Evolutionary conservation across 2,888 invertebrate genomes (phyloP).

Genomic region (Dolichopus griseipennis): DNA sequence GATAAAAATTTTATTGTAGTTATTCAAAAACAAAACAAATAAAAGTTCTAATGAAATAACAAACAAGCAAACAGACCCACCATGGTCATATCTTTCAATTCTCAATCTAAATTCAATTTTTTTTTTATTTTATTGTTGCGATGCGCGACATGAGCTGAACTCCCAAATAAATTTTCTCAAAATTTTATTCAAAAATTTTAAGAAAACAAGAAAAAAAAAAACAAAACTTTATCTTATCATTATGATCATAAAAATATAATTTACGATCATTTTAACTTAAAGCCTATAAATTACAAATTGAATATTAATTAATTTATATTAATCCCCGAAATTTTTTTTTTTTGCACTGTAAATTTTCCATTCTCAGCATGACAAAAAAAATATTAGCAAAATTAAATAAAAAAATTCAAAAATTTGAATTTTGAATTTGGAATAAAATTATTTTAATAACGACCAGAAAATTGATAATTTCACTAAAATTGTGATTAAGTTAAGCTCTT

Average conservation of each 20-base stretch:
- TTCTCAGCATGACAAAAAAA: neutral
- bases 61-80: too few species aligned
- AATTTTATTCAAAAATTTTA: too few species aligned
- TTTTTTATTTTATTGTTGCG: neutral
- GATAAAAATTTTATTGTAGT: too few species aligned
- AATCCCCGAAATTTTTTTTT: neutral
- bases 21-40: too few species aligned
- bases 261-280: neutral
- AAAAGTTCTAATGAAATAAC: too few species aligned
- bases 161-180: too few species aligned
- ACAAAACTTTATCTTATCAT: too few species aligned
- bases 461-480: neutral
- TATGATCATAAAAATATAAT: neutral
- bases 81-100: too few species aligned
- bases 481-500: too few species aligned
- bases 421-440: neutral
- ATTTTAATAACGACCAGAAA: neutral
- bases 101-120: too few species aligned
- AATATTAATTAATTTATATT: neutral
- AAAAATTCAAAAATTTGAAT: neutral
- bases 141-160: neutral
- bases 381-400: neutral
- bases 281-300: constrained; percentile 4
- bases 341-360: too few species aligned
- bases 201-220: too few species aligned